Conservation (phyloP, 2,797 vertebrate genomes). For the Dipus sagitta region DNA sequence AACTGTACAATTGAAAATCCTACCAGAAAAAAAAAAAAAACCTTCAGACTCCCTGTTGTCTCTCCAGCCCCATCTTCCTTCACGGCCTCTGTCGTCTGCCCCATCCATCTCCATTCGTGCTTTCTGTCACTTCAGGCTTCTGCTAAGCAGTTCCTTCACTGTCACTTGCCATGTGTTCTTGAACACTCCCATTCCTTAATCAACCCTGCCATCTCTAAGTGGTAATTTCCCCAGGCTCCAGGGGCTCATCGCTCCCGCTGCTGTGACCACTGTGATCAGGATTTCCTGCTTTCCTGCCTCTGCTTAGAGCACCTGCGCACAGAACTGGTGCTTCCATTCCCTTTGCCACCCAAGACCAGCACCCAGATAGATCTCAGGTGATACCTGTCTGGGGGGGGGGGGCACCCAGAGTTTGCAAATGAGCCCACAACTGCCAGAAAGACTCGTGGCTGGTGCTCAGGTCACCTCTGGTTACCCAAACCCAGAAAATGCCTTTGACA, state of each 20-base stretch:
- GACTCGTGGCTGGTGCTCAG: neutral
- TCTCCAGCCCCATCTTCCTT: neutral
- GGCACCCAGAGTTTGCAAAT: neutral
- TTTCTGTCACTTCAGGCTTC: neutral
- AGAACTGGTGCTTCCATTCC: neutral
- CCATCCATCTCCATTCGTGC: fast-evolving
- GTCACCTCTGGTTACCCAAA: neutral
- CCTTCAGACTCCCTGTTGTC: neutral
- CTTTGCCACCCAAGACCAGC: neutral
- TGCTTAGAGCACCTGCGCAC: neutral
- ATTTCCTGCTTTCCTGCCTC: neutral
- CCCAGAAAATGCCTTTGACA: conserved; percentile 7
- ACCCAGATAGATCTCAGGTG: neutral
- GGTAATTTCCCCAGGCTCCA: neutral
- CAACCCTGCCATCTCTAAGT: neutral
- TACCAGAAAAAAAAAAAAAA: neutral
- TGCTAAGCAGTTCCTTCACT: neutral
- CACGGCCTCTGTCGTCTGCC: neutral
- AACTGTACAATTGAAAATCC: conserved; percentile 1
- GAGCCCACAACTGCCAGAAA: too few relatives aligned
- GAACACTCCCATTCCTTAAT: neutral
- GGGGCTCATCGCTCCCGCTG: neutral
- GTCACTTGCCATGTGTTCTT: neutral
- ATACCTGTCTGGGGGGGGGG: neutral
- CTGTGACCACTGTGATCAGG: neutral